Percentiles rank a stretch among this genome's conserved stretches.
Conservation (phyloP, 2,888 invertebrate genomes). For the Ischnura elegans region DNA sequence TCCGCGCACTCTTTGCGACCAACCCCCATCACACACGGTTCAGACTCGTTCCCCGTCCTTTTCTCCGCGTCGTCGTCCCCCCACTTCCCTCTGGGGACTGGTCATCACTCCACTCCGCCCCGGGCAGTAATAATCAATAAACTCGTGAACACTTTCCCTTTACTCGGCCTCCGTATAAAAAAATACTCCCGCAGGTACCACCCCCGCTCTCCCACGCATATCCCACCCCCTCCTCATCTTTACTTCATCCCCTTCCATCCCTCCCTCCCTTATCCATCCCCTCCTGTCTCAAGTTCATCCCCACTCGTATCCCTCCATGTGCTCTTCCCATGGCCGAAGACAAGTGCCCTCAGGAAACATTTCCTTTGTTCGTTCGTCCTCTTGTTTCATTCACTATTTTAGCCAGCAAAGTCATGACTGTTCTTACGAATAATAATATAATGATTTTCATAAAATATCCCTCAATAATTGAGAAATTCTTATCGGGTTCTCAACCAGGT, state of each 20-base stretch:
- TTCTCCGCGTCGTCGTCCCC: not conserved
- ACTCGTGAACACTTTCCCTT: slow-evolving; percentile 55
- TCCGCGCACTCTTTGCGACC: not conserved
- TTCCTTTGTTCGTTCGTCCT: no score
- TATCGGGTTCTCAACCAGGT: no score
- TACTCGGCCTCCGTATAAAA: slow-evolving; percentile 6
- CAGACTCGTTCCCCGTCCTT: not conserved
- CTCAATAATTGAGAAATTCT: no score
- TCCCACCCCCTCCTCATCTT: slow-evolving; percentile 25
- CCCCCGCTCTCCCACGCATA: not conserved
- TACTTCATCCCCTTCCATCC: slow-evolving; percentile 72
- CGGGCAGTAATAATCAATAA: slow-evolving; percentile 49
- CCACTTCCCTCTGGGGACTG: not conserved
- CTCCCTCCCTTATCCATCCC: not conserved
- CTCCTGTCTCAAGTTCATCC: no score
- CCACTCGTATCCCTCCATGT: not conserved
- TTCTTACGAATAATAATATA: no score
- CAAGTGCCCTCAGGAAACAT: no score
- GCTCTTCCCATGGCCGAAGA: slow-evolving; percentile 73
- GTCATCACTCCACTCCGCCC: slow-evolving; percentile 14
- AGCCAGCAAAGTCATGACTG: no score
- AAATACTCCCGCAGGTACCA: slow-evolving; percentile 68
- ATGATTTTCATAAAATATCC: no score
- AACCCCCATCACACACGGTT: not conserved
- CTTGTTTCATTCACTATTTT: no score